Base-by-base conservation (phyloP, 2,113 vertebrate genomes). In the Climacteris rufus region DNA sequence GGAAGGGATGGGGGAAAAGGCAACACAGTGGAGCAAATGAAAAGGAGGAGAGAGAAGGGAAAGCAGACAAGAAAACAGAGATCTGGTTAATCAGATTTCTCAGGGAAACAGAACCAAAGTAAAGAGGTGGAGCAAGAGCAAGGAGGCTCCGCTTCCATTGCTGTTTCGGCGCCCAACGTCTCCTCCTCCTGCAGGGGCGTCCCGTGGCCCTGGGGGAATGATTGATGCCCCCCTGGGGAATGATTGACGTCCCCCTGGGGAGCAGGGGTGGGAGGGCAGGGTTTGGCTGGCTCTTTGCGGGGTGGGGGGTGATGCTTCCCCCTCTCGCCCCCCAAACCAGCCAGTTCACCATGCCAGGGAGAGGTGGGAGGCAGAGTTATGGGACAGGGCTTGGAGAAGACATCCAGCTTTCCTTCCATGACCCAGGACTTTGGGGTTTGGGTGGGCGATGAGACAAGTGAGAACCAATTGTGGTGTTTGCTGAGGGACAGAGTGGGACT, bases 1-100 rank as follows among this genome's bases (percentile, higher is more conserved):
- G 47, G 56, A 20, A 33, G 3, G 69, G 89, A 60, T 7, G 39
- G 52, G 54, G 75, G 49, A 7, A 56, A 70, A 77, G 82, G 89
- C 72, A 88, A 95, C 84, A 87, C 79, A 94, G 11, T 1, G 65
- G 86, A 79, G 89, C 71, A 88, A 93, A 98, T 87, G 94, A 97
- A 96, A 94, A 92, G 92, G 63, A 78, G 71, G 75, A 65, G 57
- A 94, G 93, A 92, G 79, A 84, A 37, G 89, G 81, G 93, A 95
- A 97, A 97, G 96, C 97, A 98, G 98, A 98, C 95, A 97, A 97
- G 93, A 98, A 94, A 98, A 98, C 98, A 99, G 98, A 98, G 97
- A 98, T 98, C 98, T 96, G 87, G 98, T 99, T 99, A 99, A 98
- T 98, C 97, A 97, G 98, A 97, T 98, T 98, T 98, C 97, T 92